Base-by-base conservation (phyloP, 1,140 invertebrate species). In the Pteromalus puparum region DNA sequence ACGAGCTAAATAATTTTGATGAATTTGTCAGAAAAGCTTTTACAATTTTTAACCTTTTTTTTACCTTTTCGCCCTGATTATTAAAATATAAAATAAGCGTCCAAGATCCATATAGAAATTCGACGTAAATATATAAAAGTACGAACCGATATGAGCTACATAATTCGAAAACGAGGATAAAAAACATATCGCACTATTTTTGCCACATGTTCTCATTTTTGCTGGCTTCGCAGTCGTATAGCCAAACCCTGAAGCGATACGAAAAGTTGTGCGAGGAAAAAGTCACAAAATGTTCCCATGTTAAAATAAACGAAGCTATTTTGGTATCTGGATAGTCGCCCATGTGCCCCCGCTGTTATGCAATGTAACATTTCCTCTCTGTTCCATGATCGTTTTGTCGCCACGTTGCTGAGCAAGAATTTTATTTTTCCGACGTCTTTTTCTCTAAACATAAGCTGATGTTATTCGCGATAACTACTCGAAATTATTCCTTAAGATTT, bases 281-380 rank as follows among this genome's bases (percentile, higher is more conserved):
- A 86, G 86, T 89, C 89, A 88, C 89, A 90, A 91, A 90, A 92
- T 90, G 88, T 91, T 92, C 86, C 86, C 85, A 87, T 86, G 90
- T 90, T 89, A 92, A 92, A 93, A 93, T 92, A 93, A 92, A 90
- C 90, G 85, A 85, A 86, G 89, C 90, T 93, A 93, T 93, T 93
- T 92, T 85, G 86, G 88, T 90, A 87, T 84, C 92, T 93, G 90
- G 91, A 92, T 90, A 90, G 90, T 89, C 89, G 92, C 91, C 91
- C 92, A 89, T 89, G 89, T 89, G 89, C 68, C 65, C 61, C 78
- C 38, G 73, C 72, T 76, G 61, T 85, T 85, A 85, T 85, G 83
- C 83, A 85, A 85, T 77, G 1, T 68, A 76, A 77, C 61, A 85
- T 85, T 81, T 81, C 72, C 78, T 84, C 83, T 80, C 46, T 85